Evolutionary conservation across 2,888 invertebrate genomes (phyloP).

Genomic region (Aelia acuminata): DNA sequence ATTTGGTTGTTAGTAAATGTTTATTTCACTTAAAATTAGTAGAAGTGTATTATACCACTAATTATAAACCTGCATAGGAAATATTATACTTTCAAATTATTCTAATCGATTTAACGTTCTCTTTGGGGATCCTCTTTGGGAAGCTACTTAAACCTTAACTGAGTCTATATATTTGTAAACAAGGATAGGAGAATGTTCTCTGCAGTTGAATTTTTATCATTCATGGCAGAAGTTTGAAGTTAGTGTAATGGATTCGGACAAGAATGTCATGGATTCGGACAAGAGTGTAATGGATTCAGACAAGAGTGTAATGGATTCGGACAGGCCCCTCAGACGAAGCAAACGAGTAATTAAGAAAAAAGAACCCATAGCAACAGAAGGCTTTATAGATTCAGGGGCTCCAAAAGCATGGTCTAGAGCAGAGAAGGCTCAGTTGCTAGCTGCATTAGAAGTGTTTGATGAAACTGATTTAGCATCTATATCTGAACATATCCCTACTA

Average conservation of each 20-base stretch:
- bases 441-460: conserved; percentile 4
- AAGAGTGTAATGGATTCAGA: neutral
- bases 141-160: neutral
- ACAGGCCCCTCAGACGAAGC: neutral
- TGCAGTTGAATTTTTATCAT: neutral
- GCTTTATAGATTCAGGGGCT: neutral
- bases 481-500: neutral
- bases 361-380: neutral
- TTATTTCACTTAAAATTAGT: too few relatives aligned
- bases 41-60: too few relatives aligned
- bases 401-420: neutral
- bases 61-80: too few relatives aligned
- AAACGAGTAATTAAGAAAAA: neutral
- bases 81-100: too few relatives aligned
- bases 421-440: neutral
- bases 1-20: too few relatives aligned
- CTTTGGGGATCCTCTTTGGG: conserved; percentile 2
- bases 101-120: neutral
- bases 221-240: neutral
- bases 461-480: neutral
- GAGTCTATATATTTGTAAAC: neutral
- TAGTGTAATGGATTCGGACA: too few relatives aligned
- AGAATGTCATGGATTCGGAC: too few relatives aligned
- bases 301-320: neutral
- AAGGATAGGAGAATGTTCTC: neutral